phyloP scores from a whole-genome alignment of 2,797 vertebrate species.

The Enteromius trimaculatus region DNA sequence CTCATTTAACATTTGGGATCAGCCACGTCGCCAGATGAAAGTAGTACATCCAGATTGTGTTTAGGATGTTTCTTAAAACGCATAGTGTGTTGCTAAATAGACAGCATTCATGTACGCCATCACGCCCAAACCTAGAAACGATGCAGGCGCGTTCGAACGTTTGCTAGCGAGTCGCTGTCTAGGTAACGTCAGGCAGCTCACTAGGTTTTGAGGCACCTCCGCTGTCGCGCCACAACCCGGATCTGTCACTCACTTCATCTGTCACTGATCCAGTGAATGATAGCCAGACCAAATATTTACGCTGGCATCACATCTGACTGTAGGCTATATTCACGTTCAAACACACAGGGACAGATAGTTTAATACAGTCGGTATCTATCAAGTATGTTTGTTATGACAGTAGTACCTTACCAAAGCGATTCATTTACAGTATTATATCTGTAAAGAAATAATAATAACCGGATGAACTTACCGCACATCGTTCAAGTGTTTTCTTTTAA shows the following conservation, averaged over 20 bases:
- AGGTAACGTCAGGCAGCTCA: neutral
- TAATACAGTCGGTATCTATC: neutral
- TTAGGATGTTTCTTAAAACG: neutral
- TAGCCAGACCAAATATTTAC: neutral
- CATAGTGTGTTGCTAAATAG: neutral
- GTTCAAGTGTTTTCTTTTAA: slow-evolving; percentile 52
- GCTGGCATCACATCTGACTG: neutral
- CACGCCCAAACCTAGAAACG: neutral
- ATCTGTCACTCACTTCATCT: slow-evolving; percentile 25
- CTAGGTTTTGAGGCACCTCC: neutral
- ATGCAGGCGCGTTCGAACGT: neutral
- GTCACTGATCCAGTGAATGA: neutral
- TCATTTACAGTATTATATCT: neutral
- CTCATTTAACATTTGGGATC: neutral
- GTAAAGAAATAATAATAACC: neutral
- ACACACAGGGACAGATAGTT: neutral
- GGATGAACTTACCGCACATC: slow-evolving; percentile 78
- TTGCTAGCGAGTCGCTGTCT: neutral
- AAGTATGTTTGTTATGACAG: neutral
- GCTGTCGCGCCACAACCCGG: slow-evolving; percentile 9
- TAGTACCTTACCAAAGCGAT: neutral
- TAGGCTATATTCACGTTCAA: neutral
- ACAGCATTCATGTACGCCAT: neutral
- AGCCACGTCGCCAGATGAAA: slow-evolving; percentile 21
- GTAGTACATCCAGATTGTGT: neutral